phyloP scores from a whole-genome alignment of 1,140 invertebrate species.

The Lepeophtheirus salmonis region DNA sequence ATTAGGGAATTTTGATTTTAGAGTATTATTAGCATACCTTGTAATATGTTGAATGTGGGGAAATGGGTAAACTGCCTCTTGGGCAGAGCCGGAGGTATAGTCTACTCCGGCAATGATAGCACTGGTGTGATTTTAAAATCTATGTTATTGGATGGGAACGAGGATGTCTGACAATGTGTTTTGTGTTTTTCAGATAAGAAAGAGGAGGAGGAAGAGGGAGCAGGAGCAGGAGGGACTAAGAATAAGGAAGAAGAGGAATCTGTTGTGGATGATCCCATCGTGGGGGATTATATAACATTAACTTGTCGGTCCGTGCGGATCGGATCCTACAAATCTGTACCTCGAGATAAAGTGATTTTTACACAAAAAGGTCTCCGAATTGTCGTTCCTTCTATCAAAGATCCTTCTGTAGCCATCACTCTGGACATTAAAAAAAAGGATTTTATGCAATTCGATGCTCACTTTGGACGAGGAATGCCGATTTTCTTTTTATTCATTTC shows the following conservation, averaged over 20 bases:
- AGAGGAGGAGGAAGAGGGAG: too few relatives aligned
- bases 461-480: constrained; percentile 48
- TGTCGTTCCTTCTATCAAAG: constrained; percentile 36
- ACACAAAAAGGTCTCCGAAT: constrained; percentile 43
- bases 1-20: too few relatives aligned
- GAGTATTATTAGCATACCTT: too few relatives aligned
- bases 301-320: constrained; percentile 49
- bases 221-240: not conserved
- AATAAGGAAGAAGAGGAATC: not conserved
- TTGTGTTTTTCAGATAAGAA: too few relatives aligned
- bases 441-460: constrained; percentile 46
- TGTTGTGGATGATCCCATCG: not conserved
- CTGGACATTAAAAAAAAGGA: constrained; percentile 35
- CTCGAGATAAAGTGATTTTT: constrained; percentile 41
- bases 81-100: not conserved
- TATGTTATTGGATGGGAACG: too few relatives aligned
- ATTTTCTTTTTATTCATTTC: constrained; percentile 57
- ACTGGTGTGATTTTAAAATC: too few relatives aligned
- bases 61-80: not conserved
- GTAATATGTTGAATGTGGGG: not conserved
- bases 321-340: constrained; percentile 51
- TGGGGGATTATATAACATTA: not conserved
- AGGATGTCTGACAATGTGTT: too few relatives aligned
- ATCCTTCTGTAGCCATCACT: constrained; percentile 26
- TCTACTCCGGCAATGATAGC: not conserved